phyloP scores from a whole-genome alignment of 2,888 invertebrate species.

The Malthinus seriepunctatus region DNA sequence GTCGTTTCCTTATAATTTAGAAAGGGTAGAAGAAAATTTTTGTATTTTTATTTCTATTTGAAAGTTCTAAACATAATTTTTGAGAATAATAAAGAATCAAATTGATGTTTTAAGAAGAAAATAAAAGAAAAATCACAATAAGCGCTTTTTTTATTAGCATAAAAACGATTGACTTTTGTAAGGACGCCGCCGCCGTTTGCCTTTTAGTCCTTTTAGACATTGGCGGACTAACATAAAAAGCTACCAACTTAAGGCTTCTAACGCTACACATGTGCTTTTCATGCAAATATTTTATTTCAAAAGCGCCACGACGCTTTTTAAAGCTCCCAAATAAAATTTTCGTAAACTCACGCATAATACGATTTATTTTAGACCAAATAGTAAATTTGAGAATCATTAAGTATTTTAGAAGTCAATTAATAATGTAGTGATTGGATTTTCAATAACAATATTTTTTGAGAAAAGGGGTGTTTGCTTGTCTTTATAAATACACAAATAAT shows the following conservation, averaged over 20 bases:
- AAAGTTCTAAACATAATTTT: background rate
- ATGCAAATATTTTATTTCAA: conserved; percentile 44
- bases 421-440: background rate
- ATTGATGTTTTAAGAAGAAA: conserved; percentile 24
- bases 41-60: background rate
- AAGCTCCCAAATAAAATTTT: conserved; percentile 38
- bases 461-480: conserved; percentile 31
- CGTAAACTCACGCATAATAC: conserved; percentile 41
- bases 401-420: background rate
- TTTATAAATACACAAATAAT: conserved; percentile 24
- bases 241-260: conserved; percentile 48
- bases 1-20: too few relatives aligned
- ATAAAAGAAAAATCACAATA: conserved; percentile 26
- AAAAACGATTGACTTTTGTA: conserved; percentile 17
- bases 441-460: conserved; percentile 31
- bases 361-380: background rate
- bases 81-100: conserved; percentile 3
- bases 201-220: conserved; percentile 49
- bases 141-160: conserved; percentile 25
- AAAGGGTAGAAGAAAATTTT: too few relatives aligned
- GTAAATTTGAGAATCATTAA: background rate
- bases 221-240: conserved; percentile 55
- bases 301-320: conserved; percentile 39
- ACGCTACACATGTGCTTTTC: conserved; percentile 43
- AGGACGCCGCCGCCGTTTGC: conserved; percentile 22